Percentiles rank a stretch among this genome's conserved stretches.
Conservation (phyloP, 2,797 vertebrate species). For the Chromis chromis region DNA sequence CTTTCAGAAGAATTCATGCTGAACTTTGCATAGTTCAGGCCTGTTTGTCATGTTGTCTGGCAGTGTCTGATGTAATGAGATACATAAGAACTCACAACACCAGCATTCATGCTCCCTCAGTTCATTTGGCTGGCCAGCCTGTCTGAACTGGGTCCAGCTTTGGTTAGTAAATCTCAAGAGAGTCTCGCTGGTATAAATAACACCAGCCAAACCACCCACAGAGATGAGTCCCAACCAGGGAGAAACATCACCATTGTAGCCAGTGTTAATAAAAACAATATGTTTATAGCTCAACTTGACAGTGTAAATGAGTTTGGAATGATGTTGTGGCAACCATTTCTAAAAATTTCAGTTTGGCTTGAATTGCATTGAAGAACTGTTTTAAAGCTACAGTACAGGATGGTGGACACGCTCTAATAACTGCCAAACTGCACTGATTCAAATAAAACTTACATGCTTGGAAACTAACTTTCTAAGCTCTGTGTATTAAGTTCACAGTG, state of each 20-base stretch:
- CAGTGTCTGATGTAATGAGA: conserved; percentile 62
- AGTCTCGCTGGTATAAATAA: conserved; percentile 56
- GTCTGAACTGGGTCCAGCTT: conserved; percentile 57
- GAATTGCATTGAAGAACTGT: neutral
- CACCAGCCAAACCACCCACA: conserved; percentile 64
- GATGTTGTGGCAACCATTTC: neutral
- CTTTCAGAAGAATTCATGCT: conserved; percentile 36
- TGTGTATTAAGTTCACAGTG: conserved; percentile 8
- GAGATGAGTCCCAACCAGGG: conserved; percentile 29
- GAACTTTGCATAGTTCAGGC: conserved; percentile 44
- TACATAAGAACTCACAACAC: conserved; percentile 46
- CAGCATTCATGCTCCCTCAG: conserved; percentile 29
- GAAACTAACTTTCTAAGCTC: conserved; percentile 4
- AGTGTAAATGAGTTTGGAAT: conserved; percentile 2
- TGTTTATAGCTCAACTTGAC: conserved; percentile 10
- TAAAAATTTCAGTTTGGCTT: neutral
- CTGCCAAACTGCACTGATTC: neutral
- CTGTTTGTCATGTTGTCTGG: conserved; percentile 48
- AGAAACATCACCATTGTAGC: conserved; percentile 27
- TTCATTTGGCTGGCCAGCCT: conserved; percentile 44
- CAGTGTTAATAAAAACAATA: conserved; percentile 22
- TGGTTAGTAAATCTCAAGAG: conserved; percentile 54
- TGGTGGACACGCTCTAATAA: neutral
- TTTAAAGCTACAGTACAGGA: neutral
- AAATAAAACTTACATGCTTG: conserved; percentile 19